A percentile compares a stretch with the other conserved stretches of the same genome.
These are phyloP conservation scores for Neopelma chrysocephalum DNA, from an alignment of 2,797 vertebrate species.

Conservation along the genomic window DNA sequence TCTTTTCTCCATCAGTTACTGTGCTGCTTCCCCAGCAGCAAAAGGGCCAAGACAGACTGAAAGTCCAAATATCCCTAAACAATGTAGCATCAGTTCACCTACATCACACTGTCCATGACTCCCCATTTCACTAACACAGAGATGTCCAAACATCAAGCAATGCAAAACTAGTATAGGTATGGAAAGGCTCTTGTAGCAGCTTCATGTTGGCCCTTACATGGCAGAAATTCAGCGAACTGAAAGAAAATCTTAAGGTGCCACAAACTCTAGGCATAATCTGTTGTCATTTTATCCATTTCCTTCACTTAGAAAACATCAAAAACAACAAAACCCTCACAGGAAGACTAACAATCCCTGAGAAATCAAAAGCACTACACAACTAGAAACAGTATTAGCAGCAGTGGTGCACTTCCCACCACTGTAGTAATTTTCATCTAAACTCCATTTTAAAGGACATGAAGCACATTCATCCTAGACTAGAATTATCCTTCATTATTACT, in stretches of 20 bases:
- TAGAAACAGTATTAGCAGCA: not conserved
- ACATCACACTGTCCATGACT: accelerated
- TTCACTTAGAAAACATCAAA: not conserved
- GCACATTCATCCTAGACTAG: not conserved
- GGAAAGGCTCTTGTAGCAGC: accelerated
- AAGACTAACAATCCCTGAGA: not conserved
- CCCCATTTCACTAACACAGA: not conserved
- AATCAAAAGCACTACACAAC: not conserved
- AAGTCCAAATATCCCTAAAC: not conserved
- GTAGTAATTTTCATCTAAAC: not conserved
- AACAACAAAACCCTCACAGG: not conserved
- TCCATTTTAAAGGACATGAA: not conserved
- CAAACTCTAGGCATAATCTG: not conserved
- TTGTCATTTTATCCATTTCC: not conserved
- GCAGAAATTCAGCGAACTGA: not conserved
- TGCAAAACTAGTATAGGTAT: not conserved
- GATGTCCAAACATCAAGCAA: not conserved
- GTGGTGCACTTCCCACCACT: not conserved
- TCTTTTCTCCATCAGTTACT: not conserved
- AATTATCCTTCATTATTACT: not conserved
- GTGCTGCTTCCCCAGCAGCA: not conserved
- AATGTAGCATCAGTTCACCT: not conserved
- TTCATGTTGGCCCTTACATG: not conserved
- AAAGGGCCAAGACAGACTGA: not conserved
- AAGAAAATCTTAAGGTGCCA: not conserved